Percentiles rank a stretch among this genome's conserved stretches.
phyloP scores from a whole-genome alignment of 2,888 invertebrate genomes.

The Villa cingulata region DNA sequence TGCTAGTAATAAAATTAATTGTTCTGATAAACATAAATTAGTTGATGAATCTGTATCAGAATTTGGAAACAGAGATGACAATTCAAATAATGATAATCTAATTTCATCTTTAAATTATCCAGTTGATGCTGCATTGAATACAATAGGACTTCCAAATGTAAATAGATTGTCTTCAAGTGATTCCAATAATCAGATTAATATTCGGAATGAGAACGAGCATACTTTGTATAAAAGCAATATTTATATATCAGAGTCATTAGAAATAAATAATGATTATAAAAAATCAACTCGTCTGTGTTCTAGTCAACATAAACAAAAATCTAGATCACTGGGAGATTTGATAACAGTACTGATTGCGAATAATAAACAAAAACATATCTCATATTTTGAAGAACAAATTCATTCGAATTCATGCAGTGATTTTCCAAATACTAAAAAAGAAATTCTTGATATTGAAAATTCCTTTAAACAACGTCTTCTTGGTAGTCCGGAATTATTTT shows the following conservation, averaged over 20 bases:
- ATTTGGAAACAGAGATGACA: neutral
- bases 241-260: constrained; percentile 31
- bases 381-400: constrained; percentile 17
- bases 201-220: constrained; percentile 18
- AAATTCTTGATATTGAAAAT: no score
- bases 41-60: neutral
- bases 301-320: constrained; percentile 13
- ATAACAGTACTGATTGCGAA: no score
- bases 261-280: constrained; percentile 29
- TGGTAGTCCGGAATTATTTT: constrained; percentile 19
- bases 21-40: no score
- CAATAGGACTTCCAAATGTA: constrained; percentile 24
- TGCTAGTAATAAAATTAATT: constrained; percentile 7
- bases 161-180: constrained; percentile 8
- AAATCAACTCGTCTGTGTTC: constrained; percentile 14
- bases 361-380: neutral
- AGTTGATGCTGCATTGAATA: constrained; percentile 26
- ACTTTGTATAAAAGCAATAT: constrained; percentile 27
- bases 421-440: constrained; percentile 10
- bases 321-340: constrained; percentile 18
- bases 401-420: constrained; percentile 21
- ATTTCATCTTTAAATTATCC: constrained; percentile 13
- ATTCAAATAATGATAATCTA: constrained; percentile 5
- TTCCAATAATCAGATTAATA: no score
- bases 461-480: neutral